A percentile compares a stretch with the other conserved stretches of the same genome.
phyloP scores from a whole-genome alignment of 2,888 invertebrate species.

The Sminthurides aquaticus region DNA sequence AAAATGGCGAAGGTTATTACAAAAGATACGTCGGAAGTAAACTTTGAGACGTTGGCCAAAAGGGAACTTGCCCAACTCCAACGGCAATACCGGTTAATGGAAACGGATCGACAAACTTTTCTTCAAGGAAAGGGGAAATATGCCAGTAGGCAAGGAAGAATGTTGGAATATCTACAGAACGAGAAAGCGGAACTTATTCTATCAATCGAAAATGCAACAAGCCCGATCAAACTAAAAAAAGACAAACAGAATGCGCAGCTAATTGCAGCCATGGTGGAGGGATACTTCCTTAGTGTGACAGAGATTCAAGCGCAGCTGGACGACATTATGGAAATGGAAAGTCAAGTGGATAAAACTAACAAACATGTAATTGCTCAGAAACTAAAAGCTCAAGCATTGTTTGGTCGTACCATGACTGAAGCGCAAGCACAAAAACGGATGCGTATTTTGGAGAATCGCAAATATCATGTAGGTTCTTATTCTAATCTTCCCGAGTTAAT shows the following conservation, averaged over 20 bases:
- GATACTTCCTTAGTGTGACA: constrained; percentile 24
- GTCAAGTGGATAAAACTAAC: constrained; percentile 35
- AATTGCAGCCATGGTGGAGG: constrained; percentile 24
- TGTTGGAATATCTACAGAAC: constrained; percentile 55
- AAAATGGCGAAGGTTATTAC: constrained; percentile 4
- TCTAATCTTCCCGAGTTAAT: not conserved
- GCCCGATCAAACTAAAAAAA: constrained; percentile 1
- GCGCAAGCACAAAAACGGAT: constrained; percentile 21
- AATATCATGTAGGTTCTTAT: constrained; percentile 28
- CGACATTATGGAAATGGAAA: constrained; percentile 32
- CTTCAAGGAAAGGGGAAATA: constrained; percentile 53
- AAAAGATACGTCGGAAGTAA: constrained; percentile 10
- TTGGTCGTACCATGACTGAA: constrained; percentile 25
- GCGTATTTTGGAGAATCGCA: constrained; percentile 30
- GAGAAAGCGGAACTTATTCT: constrained; percentile 58
- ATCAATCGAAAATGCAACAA: constrained; percentile 26
- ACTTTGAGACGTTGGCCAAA: constrained; percentile 54
- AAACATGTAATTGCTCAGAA: constrained; percentile 31
- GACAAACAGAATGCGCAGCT: constrained; percentile 18
- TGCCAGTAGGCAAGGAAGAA: constrained; percentile 47
- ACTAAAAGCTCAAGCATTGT: constrained; percentile 28
- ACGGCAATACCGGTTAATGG: constrained; percentile 75
- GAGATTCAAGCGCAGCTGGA: constrained; percentile 29
- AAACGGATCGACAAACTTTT: constrained; percentile 65
- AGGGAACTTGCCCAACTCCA: constrained; percentile 70